These are phyloP conservation scores for Lamellibrachia luymesi DNA, from an alignment of 1,140 invertebrate species.

Conservation along the genomic window DNA sequence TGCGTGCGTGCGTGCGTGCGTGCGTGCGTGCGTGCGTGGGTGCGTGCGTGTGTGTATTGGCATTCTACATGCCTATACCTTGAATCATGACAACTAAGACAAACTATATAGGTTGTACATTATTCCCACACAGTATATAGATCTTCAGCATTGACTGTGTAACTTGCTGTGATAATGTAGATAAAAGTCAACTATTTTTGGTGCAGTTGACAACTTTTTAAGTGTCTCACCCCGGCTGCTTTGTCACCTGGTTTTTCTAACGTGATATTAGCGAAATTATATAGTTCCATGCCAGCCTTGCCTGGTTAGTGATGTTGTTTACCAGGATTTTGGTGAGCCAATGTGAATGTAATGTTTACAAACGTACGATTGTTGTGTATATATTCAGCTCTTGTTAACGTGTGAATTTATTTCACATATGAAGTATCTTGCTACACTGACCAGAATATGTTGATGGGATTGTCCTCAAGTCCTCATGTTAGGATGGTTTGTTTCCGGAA, in stretches of 20 bases:
- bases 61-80: not conserved
- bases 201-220: not conserved
- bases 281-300: not conserved
- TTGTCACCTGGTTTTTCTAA: not conserved
- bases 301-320: not conserved
- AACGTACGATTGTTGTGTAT: too few species aligned
- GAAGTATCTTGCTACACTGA: too few species aligned
- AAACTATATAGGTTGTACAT: not conserved
- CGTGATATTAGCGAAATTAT: not conserved
- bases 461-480: not conserved
- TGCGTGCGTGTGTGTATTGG: not conserved
- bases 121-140: not conserved
- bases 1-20: slow-evolving; percentile 9
- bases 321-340: not conserved
- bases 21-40: not conserved
- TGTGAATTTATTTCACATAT: too few species aligned
- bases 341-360: not conserved
- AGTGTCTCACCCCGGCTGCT: not conserved
- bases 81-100: not conserved
- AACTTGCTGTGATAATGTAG: not conserved
- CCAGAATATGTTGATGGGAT: too few species aligned
- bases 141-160: not conserved
- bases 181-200: not conserved
- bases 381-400: too few species aligned
- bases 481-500: not conserved